A percentile compares a stretch with the other conserved stretches of the same genome.
Evolutionary conservation across 2,113 vertebrate species (phyloP).

Genomic region (Lophochroa leadbeateri): DNA sequence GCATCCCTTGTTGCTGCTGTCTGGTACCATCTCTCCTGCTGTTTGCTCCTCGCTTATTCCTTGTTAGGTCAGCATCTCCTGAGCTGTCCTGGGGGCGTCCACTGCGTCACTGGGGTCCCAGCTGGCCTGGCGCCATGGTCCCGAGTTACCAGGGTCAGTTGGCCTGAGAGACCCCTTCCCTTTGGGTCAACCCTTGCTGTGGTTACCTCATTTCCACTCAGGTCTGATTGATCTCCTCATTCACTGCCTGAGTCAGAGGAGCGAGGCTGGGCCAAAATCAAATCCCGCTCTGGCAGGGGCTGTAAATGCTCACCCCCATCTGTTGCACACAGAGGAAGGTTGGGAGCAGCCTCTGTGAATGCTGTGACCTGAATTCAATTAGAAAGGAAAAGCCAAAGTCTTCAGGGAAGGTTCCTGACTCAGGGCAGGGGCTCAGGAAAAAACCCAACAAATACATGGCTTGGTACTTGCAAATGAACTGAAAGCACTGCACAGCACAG

Average conservation of each 20-base stretch:
- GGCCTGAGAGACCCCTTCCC: neutral
- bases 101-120: fast-evolving
- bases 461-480: neutral
- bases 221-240: too few relatives aligned
- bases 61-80: neutral
- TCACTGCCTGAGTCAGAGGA: neutral
- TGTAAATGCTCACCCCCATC: neutral
- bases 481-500: too few relatives aligned
- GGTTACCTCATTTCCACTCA: neutral
- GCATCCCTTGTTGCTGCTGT: fast-evolving
- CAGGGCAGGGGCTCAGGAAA: neutral
- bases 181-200: neutral
- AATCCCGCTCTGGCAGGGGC: neutral
- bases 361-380: neutral
- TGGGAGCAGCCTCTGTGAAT: neutral
- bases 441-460: neutral
- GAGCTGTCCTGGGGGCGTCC: neutral
- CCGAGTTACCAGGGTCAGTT: neutral
- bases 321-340: neutral
- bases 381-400: neutral
- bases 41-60: neutral
- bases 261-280: neutral
- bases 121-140: neutral
- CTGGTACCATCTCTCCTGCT: neutral
- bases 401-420: neutral